A percentile compares a stretch with the other conserved stretches of the same genome.
These are phyloP conservation scores for Ceyx margarethae DNA, from an alignment of 2,113 vertebrate genomes.

Conservation along the genomic window DNA sequence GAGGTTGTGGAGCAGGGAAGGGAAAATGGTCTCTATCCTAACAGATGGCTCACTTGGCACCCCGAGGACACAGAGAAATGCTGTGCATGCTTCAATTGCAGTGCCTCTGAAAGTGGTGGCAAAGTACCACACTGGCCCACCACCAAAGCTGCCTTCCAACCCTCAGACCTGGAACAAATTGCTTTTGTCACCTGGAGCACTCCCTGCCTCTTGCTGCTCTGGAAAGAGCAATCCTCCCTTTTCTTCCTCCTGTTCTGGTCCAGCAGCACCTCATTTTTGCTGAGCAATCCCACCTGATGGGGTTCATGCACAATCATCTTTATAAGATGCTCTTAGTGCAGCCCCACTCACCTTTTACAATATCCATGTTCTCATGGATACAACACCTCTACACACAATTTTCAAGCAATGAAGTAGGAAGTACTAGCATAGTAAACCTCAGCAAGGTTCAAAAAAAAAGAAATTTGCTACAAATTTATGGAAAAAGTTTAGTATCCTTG, in stretches of 20 bases:
- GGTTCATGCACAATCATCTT: background rate
- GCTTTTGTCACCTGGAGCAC: background rate
- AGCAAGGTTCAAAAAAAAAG: background rate
- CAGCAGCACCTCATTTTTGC: background rate
- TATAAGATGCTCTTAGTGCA: background rate
- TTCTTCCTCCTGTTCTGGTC: background rate
- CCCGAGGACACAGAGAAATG: background rate
- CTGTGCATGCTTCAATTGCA: background rate
- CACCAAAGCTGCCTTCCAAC: background rate
- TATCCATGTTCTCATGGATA: background rate
- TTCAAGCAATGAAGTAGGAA: background rate
- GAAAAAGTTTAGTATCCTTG: background rate
- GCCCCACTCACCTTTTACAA: background rate
- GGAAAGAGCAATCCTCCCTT: background rate
- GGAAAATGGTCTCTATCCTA: conserved; percentile 7
- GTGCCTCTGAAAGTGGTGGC: background rate
- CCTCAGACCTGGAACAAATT: background rate
- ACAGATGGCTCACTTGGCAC: conserved; percentile 6
- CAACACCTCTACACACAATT: background rate
- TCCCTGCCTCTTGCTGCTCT: background rate
- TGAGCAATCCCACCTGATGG: background rate
- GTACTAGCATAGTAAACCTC: background rate
- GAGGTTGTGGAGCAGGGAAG: background rate
- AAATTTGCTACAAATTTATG: background rate
- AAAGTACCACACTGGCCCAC: background rate